Conservation (phyloP, 1,140 invertebrate genomes). For the Probaryconus sp. region DNA sequence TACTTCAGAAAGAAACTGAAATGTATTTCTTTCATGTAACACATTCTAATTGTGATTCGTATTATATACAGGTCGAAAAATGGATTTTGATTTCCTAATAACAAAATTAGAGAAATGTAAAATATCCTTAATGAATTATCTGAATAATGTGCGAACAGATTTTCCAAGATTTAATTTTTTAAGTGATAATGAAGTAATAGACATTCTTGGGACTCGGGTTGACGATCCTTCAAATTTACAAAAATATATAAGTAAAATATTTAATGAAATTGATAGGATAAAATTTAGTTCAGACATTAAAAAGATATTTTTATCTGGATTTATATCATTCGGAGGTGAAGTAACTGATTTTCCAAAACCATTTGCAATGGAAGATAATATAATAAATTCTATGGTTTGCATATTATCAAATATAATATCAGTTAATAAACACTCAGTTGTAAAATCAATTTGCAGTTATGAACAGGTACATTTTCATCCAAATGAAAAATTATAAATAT, state of each 20-base stretch:
- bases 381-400: slow-evolving; percentile 94
- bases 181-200: slow-evolving; percentile 93
- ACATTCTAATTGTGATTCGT: slow-evolving; percentile 21
- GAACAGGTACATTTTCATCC: too few relatives aligned
- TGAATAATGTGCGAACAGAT: slow-evolving; percentile 89
- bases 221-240: slow-evolving; percentile 87
- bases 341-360: slow-evolving; percentile 88
- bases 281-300: slow-evolving; percentile 82
- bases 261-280: slow-evolving; percentile 90
- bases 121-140: slow-evolving; percentile 92
- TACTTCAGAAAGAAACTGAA: slow-evolving; percentile 2
- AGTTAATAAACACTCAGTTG: slow-evolving; percentile 90
- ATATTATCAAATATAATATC: slow-evolving; percentile 91
- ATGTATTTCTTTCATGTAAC: background rate
- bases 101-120: slow-evolving; percentile 90
- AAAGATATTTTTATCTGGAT: slow-evolving; percentile 83
- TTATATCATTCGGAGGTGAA: slow-evolving; percentile 92
- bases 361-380: slow-evolving; percentile 81
- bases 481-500: slow-evolving; percentile 77
- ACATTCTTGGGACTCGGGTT: slow-evolving; percentile 90
- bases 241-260: slow-evolving; percentile 96
- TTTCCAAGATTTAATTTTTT: slow-evolving; percentile 96
- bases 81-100: slow-evolving; percentile 85
- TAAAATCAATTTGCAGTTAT: slow-evolving; percentile 91
- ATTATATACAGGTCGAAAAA: slow-evolving; percentile 80